phyloP scores from a whole-genome alignment of 2,113 vertebrate species.

The Clarias macrocephalus region DNA sequence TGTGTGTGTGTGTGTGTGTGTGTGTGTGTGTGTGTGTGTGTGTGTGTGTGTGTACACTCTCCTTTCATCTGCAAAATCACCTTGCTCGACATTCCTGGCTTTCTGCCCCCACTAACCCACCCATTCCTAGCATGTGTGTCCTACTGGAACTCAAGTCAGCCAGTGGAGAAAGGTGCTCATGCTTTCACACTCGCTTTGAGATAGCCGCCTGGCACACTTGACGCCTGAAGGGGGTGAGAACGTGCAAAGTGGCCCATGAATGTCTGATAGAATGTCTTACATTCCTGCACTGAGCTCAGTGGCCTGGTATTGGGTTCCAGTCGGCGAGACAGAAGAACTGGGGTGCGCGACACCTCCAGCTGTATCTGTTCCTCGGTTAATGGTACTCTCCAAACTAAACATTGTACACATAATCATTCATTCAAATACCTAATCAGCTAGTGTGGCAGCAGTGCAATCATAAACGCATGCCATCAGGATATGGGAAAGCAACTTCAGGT shows the following conservation, averaged over 20 bases:
- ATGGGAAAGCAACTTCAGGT: neutral
- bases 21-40: conserved; percentile 18
- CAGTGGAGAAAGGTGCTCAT: conserved; percentile 41
- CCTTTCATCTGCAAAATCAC: conserved; percentile 63
- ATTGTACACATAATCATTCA: neutral
- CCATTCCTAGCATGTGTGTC: conserved; percentile 19
- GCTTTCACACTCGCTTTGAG: conserved; percentile 50
- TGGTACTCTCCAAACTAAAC: neutral
- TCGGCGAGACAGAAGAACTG: neutral
- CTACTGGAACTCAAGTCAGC: conserved; percentile 29
- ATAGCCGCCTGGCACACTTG: conserved; percentile 55
- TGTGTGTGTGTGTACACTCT: conserved; percentile 15
- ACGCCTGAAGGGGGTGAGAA: conserved; percentile 70
- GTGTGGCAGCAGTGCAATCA: no score
- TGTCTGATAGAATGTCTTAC: conserved; percentile 71
- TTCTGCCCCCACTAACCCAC: conserved; percentile 30
- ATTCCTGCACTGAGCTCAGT: conserved; percentile 62
- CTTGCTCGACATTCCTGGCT: conserved; percentile 58
- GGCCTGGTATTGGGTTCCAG: conserved; percentile 44
- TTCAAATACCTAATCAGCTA: neutral
- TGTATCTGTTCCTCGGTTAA: neutral
- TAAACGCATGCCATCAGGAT: no score
- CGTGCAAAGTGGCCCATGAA: conserved; percentile 68
- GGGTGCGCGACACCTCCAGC: conserved; percentile 11
- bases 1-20: conserved; percentile 13